Percentiles rank a stretch among this genome's conserved stretches.
Conservation (phyloP, 2,113 vertebrate species). For the Ctenomys sociabilis region DNA sequence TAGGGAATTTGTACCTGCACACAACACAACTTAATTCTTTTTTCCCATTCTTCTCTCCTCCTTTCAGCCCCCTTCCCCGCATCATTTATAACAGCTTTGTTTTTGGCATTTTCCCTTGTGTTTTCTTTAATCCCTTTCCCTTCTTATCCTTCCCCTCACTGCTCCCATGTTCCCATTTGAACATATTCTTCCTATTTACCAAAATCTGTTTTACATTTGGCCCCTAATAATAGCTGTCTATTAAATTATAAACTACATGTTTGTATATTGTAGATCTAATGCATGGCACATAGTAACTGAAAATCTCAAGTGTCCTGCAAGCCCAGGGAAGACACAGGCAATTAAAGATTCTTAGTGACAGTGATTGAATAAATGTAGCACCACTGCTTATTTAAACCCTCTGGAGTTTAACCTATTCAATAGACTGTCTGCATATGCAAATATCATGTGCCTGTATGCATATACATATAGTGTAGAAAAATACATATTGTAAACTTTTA, state of each 20-base stretch:
- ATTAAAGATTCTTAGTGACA: neutral
- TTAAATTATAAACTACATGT: neutral
- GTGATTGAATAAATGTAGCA: neutral
- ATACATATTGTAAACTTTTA: neutral
- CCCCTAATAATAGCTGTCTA: neutral
- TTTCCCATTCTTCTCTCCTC: neutral
- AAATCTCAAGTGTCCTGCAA: neutral
- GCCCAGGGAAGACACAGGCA: neutral
- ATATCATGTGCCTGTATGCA: neutral
- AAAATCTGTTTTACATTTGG: neutral
- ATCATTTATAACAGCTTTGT: neutral
- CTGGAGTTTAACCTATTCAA: neutral
- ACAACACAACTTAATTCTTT: neutral
- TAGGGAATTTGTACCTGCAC: neutral
- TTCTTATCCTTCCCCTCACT: neutral
- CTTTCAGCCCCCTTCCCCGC: neutral
- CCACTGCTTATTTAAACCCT: neutral
- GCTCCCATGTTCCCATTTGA: neutral
- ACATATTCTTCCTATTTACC: neutral
- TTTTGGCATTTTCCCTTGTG: neutral
- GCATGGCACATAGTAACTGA: neutral
- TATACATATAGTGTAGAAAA: neutral
- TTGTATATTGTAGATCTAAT: conserved; percentile 33
- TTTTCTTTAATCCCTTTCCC: neutral
- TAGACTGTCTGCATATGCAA: neutral